These are phyloP conservation scores for Callithrix jacchus DNA, from an alignment of 2,113 vertebrate genomes.

Conservation along the genomic window DNA sequence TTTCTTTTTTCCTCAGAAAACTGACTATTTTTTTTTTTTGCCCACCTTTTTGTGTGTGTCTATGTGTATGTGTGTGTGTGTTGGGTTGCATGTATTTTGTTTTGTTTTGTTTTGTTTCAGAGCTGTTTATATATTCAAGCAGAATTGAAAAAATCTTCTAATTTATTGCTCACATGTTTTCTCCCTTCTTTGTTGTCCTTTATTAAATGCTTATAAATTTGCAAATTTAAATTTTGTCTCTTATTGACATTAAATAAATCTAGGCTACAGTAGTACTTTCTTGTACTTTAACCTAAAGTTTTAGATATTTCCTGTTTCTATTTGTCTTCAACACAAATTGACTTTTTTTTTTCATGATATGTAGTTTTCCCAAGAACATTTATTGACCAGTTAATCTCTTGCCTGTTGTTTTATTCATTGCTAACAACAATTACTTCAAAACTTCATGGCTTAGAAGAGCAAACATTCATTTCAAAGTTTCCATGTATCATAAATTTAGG, in stretches of 20 bases:
- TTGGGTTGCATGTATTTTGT: too few species aligned
- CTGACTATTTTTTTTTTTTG: not conserved
- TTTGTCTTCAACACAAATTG: not conserved
- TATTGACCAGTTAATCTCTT: not conserved
- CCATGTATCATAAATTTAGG: not conserved
- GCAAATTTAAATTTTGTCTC: not conserved
- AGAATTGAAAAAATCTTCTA: not conserved
- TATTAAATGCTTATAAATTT: not conserved
- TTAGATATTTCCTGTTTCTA: not conserved
- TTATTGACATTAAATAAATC: not conserved
- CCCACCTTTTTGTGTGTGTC: not conserved
- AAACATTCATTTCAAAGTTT: not conserved
- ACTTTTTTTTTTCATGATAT: not conserved
- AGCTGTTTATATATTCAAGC: not conserved
- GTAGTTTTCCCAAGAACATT: not conserved
- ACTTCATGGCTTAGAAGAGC: not conserved
- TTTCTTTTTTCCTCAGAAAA: not conserved
- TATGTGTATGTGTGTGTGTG: too few species aligned
- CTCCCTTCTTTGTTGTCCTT: not conserved
- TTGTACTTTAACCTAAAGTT: not conserved
- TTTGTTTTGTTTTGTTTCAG: not conserved
- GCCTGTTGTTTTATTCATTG: not conserved
- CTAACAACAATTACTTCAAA: not conserved
- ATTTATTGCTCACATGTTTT: not conserved
- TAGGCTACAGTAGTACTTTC: not conserved